Conservation (phyloP, 2,113 vertebrate genomes). For the Ibidorhyncha struthersii region DNA sequence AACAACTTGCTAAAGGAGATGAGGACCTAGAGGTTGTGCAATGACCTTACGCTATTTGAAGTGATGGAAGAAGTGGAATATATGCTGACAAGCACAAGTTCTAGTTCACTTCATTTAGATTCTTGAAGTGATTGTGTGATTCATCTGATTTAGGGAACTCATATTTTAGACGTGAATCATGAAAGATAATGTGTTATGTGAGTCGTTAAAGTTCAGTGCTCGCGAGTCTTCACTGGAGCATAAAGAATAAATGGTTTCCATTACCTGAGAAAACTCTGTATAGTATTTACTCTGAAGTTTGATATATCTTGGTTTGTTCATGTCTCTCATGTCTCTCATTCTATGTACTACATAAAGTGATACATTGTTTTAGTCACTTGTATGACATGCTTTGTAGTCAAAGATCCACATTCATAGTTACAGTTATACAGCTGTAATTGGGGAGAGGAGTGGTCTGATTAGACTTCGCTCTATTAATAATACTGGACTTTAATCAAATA, state of each 20-base stretch:
- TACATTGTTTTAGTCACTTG: neutral
- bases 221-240: neutral
- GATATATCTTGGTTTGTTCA: neutral
- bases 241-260: neutral
- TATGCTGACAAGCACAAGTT: neutral
- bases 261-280: neutral
- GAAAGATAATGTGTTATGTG: neutral
- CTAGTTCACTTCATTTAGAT: neutral
- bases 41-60: neutral
- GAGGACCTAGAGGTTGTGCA: neutral
- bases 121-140: neutral
- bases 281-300: neutral
- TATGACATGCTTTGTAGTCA: neutral
- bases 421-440: neutral
- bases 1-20: neutral
- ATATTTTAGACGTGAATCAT: neutral
- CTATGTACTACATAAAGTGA: neutral
- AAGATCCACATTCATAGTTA: neutral
- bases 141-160: neutral
- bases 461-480: neutral
- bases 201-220: neutral
- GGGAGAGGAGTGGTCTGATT: neutral
- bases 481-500: neutral
- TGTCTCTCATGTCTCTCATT: neutral
- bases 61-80: neutral